Evolutionary conservation across 1,140 invertebrate genomes (phyloP).

Genomic region (Sarcophaga bullata): DNA sequence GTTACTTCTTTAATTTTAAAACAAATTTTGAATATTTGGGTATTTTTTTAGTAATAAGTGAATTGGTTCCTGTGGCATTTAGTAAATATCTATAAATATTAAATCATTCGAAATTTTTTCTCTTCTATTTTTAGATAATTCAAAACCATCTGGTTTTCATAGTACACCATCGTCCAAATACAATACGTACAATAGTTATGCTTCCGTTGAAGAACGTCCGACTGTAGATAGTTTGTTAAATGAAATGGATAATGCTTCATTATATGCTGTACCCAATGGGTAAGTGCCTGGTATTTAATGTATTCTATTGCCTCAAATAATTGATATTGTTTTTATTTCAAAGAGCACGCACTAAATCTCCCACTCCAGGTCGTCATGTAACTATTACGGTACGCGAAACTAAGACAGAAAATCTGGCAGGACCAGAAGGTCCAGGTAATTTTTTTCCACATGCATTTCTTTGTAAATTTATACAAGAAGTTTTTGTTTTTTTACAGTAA

Average conservation of each 20-base stretch:
- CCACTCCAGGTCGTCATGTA: slow-evolving; percentile 72
- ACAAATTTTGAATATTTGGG: no score
- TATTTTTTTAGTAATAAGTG: no score
- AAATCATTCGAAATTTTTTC: slow-evolving; percentile 10
- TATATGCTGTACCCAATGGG: slow-evolving; percentile 79
- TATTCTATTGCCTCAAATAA: neutral
- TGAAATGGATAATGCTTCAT: slow-evolving; percentile 74
- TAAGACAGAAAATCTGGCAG: slow-evolving; percentile 72
- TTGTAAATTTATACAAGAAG: neutral
- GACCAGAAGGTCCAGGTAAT: slow-evolving; percentile 64
- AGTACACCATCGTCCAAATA: slow-evolving; percentile 53
- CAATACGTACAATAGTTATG: slow-evolving; percentile 60
- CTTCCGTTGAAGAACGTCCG: slow-evolving; percentile 69
- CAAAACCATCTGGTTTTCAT: slow-evolving; percentile 59
- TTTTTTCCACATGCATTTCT: neutral
- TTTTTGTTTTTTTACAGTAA: slow-evolving; percentile 50
- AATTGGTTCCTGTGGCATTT: no score
- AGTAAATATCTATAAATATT: neutral
- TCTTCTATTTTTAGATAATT: slow-evolving; percentile 48
- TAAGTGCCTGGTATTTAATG: slow-evolving; percentile 64
- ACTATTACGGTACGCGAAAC: slow-evolving; percentile 75
- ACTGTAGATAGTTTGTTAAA: slow-evolving; percentile 89
- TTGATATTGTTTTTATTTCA: slow-evolving; percentile 9
- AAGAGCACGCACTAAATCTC: slow-evolving; percentile 58
- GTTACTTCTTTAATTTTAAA: no score